Conservation (phyloP, 1,140 invertebrate genomes). For the Platorchestia sp. region DNA sequence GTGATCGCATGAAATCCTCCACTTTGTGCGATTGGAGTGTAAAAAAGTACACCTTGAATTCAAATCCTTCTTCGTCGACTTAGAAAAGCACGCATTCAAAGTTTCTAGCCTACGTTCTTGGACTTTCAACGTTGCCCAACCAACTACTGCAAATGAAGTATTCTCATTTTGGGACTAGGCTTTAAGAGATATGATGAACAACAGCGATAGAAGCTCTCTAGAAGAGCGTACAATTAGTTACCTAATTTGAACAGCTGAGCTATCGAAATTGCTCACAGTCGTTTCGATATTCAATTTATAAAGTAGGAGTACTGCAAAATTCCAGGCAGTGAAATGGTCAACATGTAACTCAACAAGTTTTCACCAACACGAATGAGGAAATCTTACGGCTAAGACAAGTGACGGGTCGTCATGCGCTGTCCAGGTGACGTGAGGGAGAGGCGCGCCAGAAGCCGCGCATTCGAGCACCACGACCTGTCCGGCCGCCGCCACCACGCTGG, state of each 20-base stretch:
- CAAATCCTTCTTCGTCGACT: too few species aligned
- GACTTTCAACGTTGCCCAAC: too few species aligned
- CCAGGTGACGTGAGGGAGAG: background rate
- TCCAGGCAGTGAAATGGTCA: background rate
- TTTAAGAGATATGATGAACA: too few species aligned
- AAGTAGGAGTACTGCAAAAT: background rate
- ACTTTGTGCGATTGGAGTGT: background rate
- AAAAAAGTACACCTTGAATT: background rate
- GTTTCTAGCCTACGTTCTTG: too few species aligned
- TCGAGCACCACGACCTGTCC: background rate
- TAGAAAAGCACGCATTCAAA: too few species aligned
- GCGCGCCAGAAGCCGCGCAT: background rate
- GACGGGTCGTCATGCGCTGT: background rate
- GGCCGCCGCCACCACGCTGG: background rate
- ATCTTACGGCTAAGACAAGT: background rate
- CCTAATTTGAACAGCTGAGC: too few species aligned
- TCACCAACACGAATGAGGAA: background rate
- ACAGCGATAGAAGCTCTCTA: too few species aligned
- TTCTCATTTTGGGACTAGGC: too few species aligned
- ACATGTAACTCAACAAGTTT: background rate
- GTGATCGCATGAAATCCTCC: background rate
- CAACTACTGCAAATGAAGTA: too few species aligned
- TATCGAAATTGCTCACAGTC: background rate
- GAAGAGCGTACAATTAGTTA: too few species aligned
- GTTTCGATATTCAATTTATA: background rate